Evolutionary conservation across 2,888 invertebrate species (phyloP), one percentile per base, ranked within the genome.

Genomic region (Protodeltote pygarga): DNA sequence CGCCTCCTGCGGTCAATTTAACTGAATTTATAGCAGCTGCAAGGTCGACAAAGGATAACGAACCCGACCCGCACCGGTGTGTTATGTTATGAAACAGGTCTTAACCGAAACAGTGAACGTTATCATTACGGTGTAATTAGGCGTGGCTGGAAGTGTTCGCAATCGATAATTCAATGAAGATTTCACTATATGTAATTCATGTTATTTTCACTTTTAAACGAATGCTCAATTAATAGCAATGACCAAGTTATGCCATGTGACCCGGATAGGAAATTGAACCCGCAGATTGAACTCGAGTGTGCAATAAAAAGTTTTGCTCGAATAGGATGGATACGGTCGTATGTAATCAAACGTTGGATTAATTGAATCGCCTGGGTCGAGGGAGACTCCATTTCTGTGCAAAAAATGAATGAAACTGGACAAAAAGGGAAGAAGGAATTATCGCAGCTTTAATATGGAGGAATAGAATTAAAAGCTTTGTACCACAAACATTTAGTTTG

Each of bases 41-140:
- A 90, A 90, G 91, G 90, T 87, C 90, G 87, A 67, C 70, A 64
- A 81, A 88, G 91, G 85, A 89, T 86, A 85, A 84, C 82, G 89
- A 90, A 87, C 91, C 78, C 79, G 57, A 65, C 73, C 71, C 69
- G 68, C 50, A 52, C 44, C 60, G 61, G 65, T 68, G 65, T 66
- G 67, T 83, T 68, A 64, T 66, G 67, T 83, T 80, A 79, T 75
- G 79, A 81, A 84, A 80, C 79, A 73, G 76, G 75, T 76, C 74
- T 71, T 66, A 71, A 70, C 50, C 65, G 45, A 57, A 60, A 49
- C 63, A 70, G 73, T 78, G 72, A 71, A 67, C 59, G 41, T 48
- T 59, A 61, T 53, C 52, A 62, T 54, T 66, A 44, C 29, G 46
- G 20, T 53, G 34, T 48, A 59, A 65, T 64, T 59, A 50, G 40